These are phyloP conservation scores for Spisula subtruncata DNA, from an alignment of 2,888 invertebrate species.

Conservation along the genomic window DNA sequence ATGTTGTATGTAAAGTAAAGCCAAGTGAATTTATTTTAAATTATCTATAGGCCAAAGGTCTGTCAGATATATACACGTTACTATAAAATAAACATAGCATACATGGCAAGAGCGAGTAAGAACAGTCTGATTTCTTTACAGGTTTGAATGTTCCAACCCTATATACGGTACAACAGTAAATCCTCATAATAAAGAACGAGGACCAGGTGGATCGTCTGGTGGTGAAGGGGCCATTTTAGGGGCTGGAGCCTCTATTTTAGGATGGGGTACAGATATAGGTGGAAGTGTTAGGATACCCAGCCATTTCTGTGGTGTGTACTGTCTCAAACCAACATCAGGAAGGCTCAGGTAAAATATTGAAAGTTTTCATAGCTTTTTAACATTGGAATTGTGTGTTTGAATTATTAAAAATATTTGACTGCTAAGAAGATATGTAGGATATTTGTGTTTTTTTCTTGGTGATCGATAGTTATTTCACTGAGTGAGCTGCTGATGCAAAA, in stretches of 20 bases:
- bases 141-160: conserved; percentile 79
- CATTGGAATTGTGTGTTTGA: too few relatives aligned
- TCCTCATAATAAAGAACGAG: conserved; percentile 85
- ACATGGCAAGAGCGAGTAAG: too few relatives aligned
- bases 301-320: conserved; percentile 87
- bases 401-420: too few relatives aligned
- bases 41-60: too few relatives aligned
- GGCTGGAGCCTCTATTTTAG: conserved; percentile 86
- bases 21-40: too few relatives aligned
- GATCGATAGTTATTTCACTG: too few relatives aligned
- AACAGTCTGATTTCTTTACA: conserved; percentile 45
- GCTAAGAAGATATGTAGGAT: too few relatives aligned
- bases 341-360: conserved; percentile 76
- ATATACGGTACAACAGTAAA: conserved; percentile 85
- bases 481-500: too few relatives aligned
- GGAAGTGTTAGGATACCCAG: conserved; percentile 88
- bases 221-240: conserved; percentile 86
- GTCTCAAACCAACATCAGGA: conserved; percentile 87
- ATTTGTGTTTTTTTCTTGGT: too few relatives aligned
- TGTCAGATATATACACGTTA: too few relatives aligned
- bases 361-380: not conserved
- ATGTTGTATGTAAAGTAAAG: too few relatives aligned
- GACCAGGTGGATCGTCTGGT: conserved; percentile 88
- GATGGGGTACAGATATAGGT: conserved; percentile 88
- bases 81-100: too few relatives aligned